Evolutionary conservation across 2,797 vertebrate species (phyloP).

Genomic region (Alauda arvensis): DNA sequence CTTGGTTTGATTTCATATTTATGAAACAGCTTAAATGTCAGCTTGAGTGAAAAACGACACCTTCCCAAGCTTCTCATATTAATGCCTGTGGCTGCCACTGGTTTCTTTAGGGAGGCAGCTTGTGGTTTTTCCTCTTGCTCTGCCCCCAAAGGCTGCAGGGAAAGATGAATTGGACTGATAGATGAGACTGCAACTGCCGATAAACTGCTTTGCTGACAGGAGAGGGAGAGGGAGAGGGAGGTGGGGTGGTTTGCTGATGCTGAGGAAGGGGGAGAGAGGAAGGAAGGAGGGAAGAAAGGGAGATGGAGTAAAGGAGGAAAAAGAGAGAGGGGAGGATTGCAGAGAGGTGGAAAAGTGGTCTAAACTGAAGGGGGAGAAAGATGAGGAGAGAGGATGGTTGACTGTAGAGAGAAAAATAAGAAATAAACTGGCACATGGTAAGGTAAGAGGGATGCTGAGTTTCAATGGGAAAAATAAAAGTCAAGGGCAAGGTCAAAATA

Average conservation of each 20-base stretch:
- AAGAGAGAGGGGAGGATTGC: background rate
- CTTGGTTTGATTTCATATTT: conserved; percentile 78
- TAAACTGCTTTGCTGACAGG: conserved; percentile 55
- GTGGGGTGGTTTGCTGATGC: background rate
- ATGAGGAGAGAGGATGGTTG: background rate
- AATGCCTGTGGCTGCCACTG: conserved; percentile 70
- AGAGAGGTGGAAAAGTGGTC: background rate
- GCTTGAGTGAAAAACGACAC: conserved; percentile 76
- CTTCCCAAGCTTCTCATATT: conserved; percentile 72
- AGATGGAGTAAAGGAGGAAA: background rate
- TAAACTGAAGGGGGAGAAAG: background rate
- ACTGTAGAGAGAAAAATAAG: background rate
- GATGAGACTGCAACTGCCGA: conserved; percentile 44
- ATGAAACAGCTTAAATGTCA: conserved; percentile 80
- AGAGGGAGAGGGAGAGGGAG: conserved; percentile 15
- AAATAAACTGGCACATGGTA: background rate
- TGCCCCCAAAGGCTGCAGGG: conserved; percentile 41
- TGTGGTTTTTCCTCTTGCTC: conserved; percentile 47
- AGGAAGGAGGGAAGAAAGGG: background rate
- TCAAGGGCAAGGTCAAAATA: background rate
- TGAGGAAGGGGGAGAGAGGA: background rate
- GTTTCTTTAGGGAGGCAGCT: conserved; percentile 62
- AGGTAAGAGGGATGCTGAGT: background rate
- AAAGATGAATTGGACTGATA: conserved; percentile 61
- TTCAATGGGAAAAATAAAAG: background rate